phyloP scores from a whole-genome alignment of 1,140 invertebrate species.

The Dysdera silvatica region DNA sequence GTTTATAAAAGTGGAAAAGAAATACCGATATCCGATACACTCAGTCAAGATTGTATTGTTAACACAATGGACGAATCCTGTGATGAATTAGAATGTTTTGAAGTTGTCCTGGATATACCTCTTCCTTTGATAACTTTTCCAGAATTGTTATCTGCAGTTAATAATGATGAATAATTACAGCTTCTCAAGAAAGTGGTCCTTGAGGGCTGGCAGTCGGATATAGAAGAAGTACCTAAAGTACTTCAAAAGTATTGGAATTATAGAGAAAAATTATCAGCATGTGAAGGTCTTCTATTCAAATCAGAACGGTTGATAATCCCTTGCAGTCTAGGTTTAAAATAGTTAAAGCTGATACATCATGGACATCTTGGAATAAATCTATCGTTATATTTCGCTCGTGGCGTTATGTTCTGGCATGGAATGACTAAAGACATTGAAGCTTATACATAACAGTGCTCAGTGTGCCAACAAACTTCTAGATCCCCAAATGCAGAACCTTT shows the following conservation, averaged over 20 bases:
- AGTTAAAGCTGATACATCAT: not conserved
- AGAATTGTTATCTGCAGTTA: not conserved
- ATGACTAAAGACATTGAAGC: not conserved
- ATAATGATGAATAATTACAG: not conserved
- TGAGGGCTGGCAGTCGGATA: not conserved
- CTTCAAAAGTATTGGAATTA: conserved; percentile 1
- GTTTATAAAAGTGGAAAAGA: conserved; percentile 22
- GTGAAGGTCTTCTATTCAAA: not conserved
- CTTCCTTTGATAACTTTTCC: not conserved
- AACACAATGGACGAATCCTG: not conserved
- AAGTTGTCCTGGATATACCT: not conserved
- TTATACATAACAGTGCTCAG: not conserved
- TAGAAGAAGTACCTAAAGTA: not conserved
- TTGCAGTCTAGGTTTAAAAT: not conserved
- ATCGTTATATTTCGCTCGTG: not conserved
- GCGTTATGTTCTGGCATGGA: not conserved
- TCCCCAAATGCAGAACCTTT: not conserved
- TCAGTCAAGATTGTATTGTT: too few species aligned
- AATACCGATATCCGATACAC: conserved; percentile 16
- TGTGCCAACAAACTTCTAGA: not conserved
- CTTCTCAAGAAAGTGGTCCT: not conserved
- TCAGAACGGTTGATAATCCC: not conserved
- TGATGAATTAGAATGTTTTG: not conserved
- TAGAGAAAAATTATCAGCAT: not conserved
- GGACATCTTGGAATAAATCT: not conserved